Conservation (phyloP, 2,888 invertebrate species). For the Philonicus albiceps region DNA sequence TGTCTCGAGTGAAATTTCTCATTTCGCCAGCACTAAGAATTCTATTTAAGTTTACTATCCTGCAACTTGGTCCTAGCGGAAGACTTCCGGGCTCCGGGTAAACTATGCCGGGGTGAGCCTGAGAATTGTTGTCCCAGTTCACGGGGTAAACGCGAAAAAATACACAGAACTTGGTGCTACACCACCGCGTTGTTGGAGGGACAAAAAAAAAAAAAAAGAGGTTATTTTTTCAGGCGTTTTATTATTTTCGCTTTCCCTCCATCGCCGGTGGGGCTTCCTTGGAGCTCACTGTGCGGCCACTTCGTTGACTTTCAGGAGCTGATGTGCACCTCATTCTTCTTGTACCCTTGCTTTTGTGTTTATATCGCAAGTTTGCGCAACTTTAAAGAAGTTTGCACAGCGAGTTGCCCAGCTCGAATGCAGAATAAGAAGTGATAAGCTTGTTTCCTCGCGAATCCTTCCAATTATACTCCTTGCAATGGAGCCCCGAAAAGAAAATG, state of each 20-base stretch:
- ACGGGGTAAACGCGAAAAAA: background rate
- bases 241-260: constrained; percentile 18
- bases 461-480: constrained; percentile 9
- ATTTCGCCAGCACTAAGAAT: constrained; percentile 36
- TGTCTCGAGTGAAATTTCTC: constrained; percentile 37
- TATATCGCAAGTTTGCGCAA: constrained; percentile 29
- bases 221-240: constrained; percentile 37
- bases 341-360: background rate
- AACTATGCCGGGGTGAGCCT: background rate
- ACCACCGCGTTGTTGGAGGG: background rate
- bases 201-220: background rate
- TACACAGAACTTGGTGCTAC: background rate
- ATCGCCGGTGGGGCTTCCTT: background rate
- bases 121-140: constrained; percentile 18
- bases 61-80: constrained; percentile 15
- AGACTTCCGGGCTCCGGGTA: background rate
- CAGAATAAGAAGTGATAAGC: constrained; percentile 37
- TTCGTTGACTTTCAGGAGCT: background rate
- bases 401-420: background rate
- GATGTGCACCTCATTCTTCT: background rate
- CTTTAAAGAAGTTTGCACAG: constrained; percentile 19
- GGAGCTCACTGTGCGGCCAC: background rate
- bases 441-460: constrained; percentile 14
- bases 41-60: constrained; percentile 39
- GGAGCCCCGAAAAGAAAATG: constrained; percentile 11